phyloP scores from a whole-genome alignment of 2,113 vertebrate genomes.

The Indicator indicator region DNA sequence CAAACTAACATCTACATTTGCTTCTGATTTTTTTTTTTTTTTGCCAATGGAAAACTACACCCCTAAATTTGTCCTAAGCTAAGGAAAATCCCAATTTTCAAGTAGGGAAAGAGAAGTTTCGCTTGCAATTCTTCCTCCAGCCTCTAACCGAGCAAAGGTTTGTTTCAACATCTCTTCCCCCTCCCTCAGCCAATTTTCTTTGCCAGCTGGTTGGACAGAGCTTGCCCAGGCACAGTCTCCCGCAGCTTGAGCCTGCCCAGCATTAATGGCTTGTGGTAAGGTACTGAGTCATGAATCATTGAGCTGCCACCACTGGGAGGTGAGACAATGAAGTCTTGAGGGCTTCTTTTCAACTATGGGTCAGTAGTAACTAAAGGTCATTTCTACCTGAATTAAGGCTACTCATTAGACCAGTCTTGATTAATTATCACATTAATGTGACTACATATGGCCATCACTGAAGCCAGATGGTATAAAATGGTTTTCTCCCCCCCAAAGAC shows the following conservation, averaged over 20 bases:
- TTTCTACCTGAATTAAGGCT: slow-evolving; percentile 9
- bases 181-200: slow-evolving; percentile 1
- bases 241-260: slow-evolving; percentile 46
- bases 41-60: neutral
- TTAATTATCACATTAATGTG: slow-evolving; percentile 39
- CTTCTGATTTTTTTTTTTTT: neutral
- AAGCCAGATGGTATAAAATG: slow-evolving; percentile 20
- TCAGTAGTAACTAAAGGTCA: neutral
- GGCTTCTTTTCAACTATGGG: neutral
- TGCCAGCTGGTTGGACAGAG: slow-evolving; percentile 18
- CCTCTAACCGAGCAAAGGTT: neutral
- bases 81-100: neutral
- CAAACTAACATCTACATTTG: neutral
- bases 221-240: neutral
- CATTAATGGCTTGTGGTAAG: slow-evolving; percentile 63
- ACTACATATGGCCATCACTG: neutral
- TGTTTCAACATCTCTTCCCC: neutral
- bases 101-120: neutral
- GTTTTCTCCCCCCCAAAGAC: neutral
- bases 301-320: neutral
- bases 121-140: neutral
- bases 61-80: neutral
- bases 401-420: slow-evolving; percentile 9
- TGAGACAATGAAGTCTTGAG: neutral
- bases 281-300: slow-evolving; percentile 7